Base-by-base conservation (phyloP, 2,888 invertebrate genomes). In the Halocaridina rubra region DNA sequence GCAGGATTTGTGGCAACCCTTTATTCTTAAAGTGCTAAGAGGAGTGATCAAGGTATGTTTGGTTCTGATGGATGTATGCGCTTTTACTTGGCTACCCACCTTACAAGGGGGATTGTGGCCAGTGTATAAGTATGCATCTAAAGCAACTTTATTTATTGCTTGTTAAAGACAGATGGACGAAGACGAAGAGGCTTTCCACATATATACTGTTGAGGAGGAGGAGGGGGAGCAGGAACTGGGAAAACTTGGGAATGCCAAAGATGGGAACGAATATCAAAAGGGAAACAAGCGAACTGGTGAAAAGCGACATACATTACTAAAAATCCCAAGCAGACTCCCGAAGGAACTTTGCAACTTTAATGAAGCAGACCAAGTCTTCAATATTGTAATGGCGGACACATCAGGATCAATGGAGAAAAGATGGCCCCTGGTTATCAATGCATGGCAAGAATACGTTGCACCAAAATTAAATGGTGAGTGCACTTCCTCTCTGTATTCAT, bases 341-440 rank as follows among this genome's bases (percentile, higher is more conserved):
- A 53, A 53, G 53, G 19, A 10, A 0, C 1, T 33, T 39, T 3
- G 22, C 16, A 16, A 7, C 4, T n/a, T n/a, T n/a, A 13, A 7
- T 13, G n/a, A 27, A 2, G 32, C 32, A 32, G 33, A 19, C 8
- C 10, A 13, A 10, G 33, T 19, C 39, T 46, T 72, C 46, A 74
- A 74, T 39, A 33, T 74, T 19, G 39, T 74, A 16, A 74, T 74
- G 74, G 74, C 74, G n/a, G 74, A 74, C 22, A 39, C 33, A 4
- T 74, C 74, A 32, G 53, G 57, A n/a, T 76, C 76, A 8, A 76
- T 76, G 76, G 7, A 24, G 8, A 27, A n/a, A 0, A n/a, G n/a
- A n/a, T 74, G 74, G 74, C 7, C 7, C 0, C 0, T 7, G 1
- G 74, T 74, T 22, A 39, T 74, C 19, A 22, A n/a, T 1, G 74